Evolutionary conservation across 2,113 vertebrate genomes (phyloP).

Genomic region (Megaptera novaeangliae): DNA sequence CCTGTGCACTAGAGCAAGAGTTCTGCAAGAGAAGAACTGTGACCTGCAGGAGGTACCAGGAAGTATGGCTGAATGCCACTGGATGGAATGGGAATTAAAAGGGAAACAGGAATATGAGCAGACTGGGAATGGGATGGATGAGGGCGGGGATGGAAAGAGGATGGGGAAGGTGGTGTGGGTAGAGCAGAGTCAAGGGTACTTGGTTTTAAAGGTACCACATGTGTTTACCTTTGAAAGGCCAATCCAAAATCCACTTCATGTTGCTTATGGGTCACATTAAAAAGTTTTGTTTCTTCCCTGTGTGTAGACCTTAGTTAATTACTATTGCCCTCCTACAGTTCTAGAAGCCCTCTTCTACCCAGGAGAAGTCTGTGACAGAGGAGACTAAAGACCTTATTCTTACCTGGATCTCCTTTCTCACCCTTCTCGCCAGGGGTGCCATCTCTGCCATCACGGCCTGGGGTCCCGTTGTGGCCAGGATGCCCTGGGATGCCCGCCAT

Average conservation of each 20-base stretch:
- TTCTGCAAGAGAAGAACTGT: background rate
- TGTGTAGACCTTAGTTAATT: background rate
- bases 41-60: background rate
- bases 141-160: background rate
- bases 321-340: background rate
- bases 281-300: background rate
- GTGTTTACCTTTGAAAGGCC: background rate
- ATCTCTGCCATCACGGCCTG: constrained; percentile 86
- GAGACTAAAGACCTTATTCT: background rate
- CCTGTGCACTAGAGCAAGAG: background rate
- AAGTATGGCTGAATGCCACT: background rate
- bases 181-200: background rate
- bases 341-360: background rate
- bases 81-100: background rate
- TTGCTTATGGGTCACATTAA: background rate
- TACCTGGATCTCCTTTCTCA: constrained; percentile 86
- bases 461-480: constrained; percentile 85
- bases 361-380: background rate
- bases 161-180: background rate
- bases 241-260: background rate
- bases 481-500: constrained; percentile 86
- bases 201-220: background rate
- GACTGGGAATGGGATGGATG: background rate
- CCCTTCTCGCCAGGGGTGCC: constrained; percentile 83
- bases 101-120: background rate